Evolutionary conservation across 2,113 vertebrate species (phyloP).

Genomic region (Solenodon paradoxus): DNA sequence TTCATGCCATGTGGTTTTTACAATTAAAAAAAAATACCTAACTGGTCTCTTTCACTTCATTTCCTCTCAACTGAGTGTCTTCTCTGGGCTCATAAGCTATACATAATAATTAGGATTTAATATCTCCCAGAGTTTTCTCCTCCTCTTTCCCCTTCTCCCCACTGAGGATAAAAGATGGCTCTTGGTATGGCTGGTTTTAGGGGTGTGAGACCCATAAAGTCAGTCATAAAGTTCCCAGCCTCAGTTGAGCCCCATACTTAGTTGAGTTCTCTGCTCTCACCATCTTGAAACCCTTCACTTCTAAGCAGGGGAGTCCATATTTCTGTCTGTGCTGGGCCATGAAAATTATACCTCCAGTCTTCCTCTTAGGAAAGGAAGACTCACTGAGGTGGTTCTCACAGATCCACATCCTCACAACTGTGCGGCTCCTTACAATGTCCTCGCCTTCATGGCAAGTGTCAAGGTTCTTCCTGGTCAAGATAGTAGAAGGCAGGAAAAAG

Average conservation of each 20-base stretch:
- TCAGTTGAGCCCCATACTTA: background rate
- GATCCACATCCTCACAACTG: background rate
- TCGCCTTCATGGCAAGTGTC: background rate
- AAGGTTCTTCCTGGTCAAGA: background rate
- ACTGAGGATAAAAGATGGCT: background rate
- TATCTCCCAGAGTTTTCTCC: background rate
- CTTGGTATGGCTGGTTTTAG: background rate
- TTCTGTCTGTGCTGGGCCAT: background rate
- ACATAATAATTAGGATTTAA: background rate
- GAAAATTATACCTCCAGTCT: background rate
- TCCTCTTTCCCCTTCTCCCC: background rate
- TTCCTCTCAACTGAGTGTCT: background rate
- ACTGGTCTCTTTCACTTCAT: background rate
- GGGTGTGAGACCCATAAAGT: fast-evolving
- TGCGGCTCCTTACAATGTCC: too few species aligned
- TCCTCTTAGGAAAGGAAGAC: background rate
- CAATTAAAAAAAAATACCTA: background rate
- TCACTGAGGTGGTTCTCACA: background rate
- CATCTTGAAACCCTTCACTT: background rate
- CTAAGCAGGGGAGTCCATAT: background rate
- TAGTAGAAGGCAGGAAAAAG: background rate
- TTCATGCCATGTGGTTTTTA: background rate
- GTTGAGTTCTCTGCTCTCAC: too few species aligned
- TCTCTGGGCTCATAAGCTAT: background rate
- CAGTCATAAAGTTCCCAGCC: fast-evolving